phyloP scores from a whole-genome alignment of 2,113 vertebrate species.

The Pristiophorus japonicus region DNA sequence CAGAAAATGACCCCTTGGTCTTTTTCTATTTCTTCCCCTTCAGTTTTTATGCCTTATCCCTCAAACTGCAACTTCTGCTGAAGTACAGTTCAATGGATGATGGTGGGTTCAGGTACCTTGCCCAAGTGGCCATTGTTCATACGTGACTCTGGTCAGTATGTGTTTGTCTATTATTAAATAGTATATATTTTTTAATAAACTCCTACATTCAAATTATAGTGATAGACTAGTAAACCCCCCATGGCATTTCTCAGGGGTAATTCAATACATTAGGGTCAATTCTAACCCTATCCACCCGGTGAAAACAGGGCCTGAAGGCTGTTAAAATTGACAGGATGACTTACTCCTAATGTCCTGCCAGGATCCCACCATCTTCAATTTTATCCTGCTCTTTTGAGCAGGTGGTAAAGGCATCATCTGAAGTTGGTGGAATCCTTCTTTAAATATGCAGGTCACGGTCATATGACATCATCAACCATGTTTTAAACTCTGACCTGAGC shows the following conservation, averaged over 20 bases:
- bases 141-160: background rate
- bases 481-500: background rate
- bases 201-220: background rate
- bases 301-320: background rate
- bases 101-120: background rate
- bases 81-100: background rate
- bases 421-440: background rate
- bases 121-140: background rate
- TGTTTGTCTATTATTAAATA: background rate
- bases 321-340: background rate
- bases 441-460: background rate
- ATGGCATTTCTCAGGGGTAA: background rate
- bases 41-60: background rate
- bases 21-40: background rate
- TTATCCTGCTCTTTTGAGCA: background rate
- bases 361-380: background rate
- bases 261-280: background rate
- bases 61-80: background rate
- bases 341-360: background rate
- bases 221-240: background rate
- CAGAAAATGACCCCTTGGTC: background rate
- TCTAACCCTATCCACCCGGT: background rate
- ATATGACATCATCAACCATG: background rate
- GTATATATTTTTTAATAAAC: background rate
- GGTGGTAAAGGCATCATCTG: background rate